Percentiles rank a stretch among this genome's conserved stretches.
Conservation (phyloP, 2,797 vertebrate genomes). For the Epinephelus malabaricus region DNA sequence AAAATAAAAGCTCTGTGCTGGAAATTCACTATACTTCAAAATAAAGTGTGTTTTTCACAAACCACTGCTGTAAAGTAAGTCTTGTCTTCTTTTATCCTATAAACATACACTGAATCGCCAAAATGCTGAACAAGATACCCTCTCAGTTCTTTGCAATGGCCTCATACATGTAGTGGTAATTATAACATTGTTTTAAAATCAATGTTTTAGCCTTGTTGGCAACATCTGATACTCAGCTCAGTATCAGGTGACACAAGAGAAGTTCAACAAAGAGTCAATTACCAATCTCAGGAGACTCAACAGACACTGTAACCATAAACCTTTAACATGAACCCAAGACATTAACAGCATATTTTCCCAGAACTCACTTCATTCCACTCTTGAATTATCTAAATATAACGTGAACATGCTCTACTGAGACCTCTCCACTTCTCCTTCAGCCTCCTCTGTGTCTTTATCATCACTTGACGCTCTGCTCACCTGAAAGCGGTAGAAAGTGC, state of each 20-base stretch:
- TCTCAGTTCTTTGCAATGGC: background rate
- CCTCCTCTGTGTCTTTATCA: background rate
- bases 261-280: background rate
- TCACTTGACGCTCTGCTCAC: slow-evolving; percentile 77
- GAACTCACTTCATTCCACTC: background rate
- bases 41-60: too few species aligned
- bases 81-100: too few species aligned
- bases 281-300: background rate
- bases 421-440: background rate
- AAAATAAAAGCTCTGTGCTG: too few species aligned
- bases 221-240: slow-evolving; percentile 17
- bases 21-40: too few species aligned
- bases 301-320: background rate
- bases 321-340: background rate
- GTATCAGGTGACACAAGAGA: background rate
- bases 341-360: background rate
- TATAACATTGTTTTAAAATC: slow-evolving; percentile 12
- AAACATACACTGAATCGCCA: too few species aligned
- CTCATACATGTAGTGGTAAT: background rate
- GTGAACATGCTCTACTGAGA: background rate
- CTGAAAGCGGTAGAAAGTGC: slow-evolving; percentile 98
- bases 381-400: background rate
- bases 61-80: background rate
- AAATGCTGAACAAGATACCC: background rate
- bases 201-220: slow-evolving; percentile 2